Base-by-base conservation (phyloP, 2,888 invertebrate genomes). In the Brassicogethes aeneus region DNA sequence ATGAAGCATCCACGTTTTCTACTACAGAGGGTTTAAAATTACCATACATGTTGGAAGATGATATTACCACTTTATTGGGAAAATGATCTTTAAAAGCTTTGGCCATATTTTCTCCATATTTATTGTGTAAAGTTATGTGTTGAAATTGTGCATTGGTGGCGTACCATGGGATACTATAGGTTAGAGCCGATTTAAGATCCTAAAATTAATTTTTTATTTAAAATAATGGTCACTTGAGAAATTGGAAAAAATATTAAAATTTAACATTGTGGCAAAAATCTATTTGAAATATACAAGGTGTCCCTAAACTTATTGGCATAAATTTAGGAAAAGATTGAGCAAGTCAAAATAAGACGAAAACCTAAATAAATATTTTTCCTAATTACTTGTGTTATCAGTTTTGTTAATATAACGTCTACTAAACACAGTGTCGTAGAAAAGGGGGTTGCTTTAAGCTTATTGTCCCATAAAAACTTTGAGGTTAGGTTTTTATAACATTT, bases 1-100 rank as follows among this genome's bases (percentile, higher is more conserved):
- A 84, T 0, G 73, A 71, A 2, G 74, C 70, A 36, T 69, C 56
- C 17, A 78, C 67, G 43, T 77, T 73, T 54, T 77, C 73, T 31
- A 71, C 59, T 40, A 73, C 68, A 8, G 70, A 55, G 1, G 66
- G 52, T 17, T 54, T 45, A 2, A 16, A 31, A 12, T 50, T 41
- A 3, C 45, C 51, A 12, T 46, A 45, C 14, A 39, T 43, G 42
- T 53, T 56, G 10, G 57, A 46, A 2, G 60, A 50, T 1, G 59
- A 54, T 35, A 60, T 51, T 8, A 60, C 39, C n/a, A 54, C 34
- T n/a, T 44, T 36, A 12, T 44, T 30, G 13, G 35, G 2, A 7
- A 51, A 48, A 16, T 49, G 45, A 2, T 41, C 39, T 34, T 42
- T 16, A 7, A 58, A 46, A 3, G 47, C 44, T 12, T 59, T 17